A percentile compares a stretch with the other conserved stretches of the same genome.
phyloP scores from a whole-genome alignment of 2,797 vertebrate species.

The Pseudotriccus pelzelni region DNA sequence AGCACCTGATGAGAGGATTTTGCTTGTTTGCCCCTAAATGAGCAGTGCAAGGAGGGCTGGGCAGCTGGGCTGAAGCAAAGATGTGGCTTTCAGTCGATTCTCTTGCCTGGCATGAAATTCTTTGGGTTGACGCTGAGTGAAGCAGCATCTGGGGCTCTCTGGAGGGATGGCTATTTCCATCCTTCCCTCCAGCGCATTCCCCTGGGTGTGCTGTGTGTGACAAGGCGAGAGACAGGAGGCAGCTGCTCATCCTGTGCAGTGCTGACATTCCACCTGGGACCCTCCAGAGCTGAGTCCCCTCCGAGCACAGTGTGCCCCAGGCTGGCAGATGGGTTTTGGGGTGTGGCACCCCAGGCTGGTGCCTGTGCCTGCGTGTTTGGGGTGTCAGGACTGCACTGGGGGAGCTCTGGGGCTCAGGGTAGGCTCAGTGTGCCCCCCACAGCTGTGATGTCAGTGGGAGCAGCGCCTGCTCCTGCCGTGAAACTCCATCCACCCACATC shows the following conservation, averaged over 20 bases:
- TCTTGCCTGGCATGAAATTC: not conserved
- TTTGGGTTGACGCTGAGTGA: not conserved
- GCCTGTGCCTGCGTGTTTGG: not conserved
- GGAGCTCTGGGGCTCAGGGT: not conserved
- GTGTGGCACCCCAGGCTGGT: not conserved
- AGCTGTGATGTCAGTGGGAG: accelerated
- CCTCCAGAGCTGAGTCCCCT: accelerated
- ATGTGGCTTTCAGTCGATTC: not conserved
- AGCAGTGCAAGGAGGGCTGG: accelerated
- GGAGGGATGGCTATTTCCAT: not conserved
- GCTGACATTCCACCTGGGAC: accelerated
- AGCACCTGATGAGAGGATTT: not conserved
- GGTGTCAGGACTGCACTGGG: not conserved
- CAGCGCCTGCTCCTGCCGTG: not conserved
- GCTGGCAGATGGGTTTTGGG: not conserved
- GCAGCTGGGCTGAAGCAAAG: not conserved
- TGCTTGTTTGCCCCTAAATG: not conserved
- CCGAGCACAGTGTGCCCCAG: accelerated
- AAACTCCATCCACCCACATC: not conserved
- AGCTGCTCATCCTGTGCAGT: not conserved
- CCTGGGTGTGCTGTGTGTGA: not conserved
- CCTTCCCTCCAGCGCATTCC: accelerated
- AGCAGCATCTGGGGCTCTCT: not conserved
- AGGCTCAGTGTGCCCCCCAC: accelerated
- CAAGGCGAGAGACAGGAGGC: not conserved